These are phyloP conservation scores for Alentia gelatinosa DNA, from an alignment of 2,888 invertebrate genomes.

Conservation along the genomic window DNA sequence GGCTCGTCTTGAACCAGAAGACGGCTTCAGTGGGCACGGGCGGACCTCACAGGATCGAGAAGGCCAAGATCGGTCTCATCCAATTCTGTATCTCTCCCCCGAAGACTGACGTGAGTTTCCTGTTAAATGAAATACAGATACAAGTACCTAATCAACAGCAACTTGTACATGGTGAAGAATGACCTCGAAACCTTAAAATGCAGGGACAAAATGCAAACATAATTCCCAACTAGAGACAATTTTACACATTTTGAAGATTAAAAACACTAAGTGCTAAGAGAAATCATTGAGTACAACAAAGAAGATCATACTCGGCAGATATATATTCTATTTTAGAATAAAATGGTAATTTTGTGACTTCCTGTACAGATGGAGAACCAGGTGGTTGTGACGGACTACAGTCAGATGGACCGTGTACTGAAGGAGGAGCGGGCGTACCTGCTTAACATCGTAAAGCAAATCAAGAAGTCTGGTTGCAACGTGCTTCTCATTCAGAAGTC, in stretches of 20 bases:
- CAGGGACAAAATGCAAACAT: neutral
- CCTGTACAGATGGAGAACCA: slow-evolving; percentile 81
- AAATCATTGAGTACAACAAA: too few relatives aligned
- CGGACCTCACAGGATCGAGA: slow-evolving; percentile 96
- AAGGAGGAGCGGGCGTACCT: slow-evolving; percentile 99
- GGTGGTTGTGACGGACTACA: slow-evolving; percentile 95
- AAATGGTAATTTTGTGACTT: neutral
- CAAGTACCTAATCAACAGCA: neutral
- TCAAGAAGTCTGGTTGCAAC: slow-evolving; percentile 99
- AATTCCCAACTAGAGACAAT: neutral
- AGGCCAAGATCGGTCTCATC: slow-evolving; percentile 98
- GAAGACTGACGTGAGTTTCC: slow-evolving; percentile 89
- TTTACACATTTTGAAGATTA: too few relatives aligned
- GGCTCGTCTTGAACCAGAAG: slow-evolving; percentile 95
- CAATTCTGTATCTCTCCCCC: slow-evolving; percentile 99
- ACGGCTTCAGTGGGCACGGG: slow-evolving; percentile 87
- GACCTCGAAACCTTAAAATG: neutral
- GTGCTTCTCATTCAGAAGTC: slow-evolving; percentile 95
- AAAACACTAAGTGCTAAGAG: too few relatives aligned
- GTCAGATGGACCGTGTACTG: slow-evolving; percentile 99
- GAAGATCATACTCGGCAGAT: too few relatives aligned
- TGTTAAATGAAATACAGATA: neutral
- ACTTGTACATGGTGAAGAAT: neutral
- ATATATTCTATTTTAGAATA: too few relatives aligned
- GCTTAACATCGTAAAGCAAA: slow-evolving; percentile 98